Base-by-base conservation (phyloP, 2,113 vertebrate genomes). In the Aptenodytes forsteri region DNA sequence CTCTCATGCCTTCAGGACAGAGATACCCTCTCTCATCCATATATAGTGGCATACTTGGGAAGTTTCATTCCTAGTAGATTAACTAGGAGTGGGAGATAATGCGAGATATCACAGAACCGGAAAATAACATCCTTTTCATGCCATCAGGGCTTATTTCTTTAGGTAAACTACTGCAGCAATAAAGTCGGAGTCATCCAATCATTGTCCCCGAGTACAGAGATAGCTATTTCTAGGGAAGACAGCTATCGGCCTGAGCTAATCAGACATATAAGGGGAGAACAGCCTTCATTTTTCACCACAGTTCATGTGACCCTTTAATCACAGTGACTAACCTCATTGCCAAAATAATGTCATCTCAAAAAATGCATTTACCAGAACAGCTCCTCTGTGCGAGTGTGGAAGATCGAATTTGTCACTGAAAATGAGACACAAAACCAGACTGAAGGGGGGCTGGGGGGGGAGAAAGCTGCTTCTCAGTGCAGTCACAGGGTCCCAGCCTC, bases 51-150 rank as follows among this genome's bases (percentile, higher is more conserved):
- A 92, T 88, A 84, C 80, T 95, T 83, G 42, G 64, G 80, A 96
- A 95, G 86, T 88, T 97, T 86, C 95, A 92, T 95, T 96, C 93
- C 95, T 90, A 52, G n/a, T 21, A 87, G 93, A 97, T 95, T 94
- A 96, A 67, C 61, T 34, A 79, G 61, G 49, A 96, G 83, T 56
- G 59, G 55, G 65, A 97, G 94, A 95, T 93, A 96, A 95, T 16
- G 32, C 75, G 92, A 97, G 91, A 69, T 95, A 96, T 23, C 87
- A 84, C 93, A 94, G 79, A 91, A 87, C 36, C 44, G 9, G 81
- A 96, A 96, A 95, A 90, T 59, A 94, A 85, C 54, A 75, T 79
- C 86, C 73, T 90, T 91, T 65, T 87, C 92, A 87, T 91, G 65
- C 70, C 88, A 78, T 47, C 49, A 75, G 56, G 12, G 44, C 36